Evolutionary conservation across 2,113 vertebrate genomes (phyloP), one percentile per base, ranked within the genome.

Genomic region (Apodemus speciosus): DNA sequence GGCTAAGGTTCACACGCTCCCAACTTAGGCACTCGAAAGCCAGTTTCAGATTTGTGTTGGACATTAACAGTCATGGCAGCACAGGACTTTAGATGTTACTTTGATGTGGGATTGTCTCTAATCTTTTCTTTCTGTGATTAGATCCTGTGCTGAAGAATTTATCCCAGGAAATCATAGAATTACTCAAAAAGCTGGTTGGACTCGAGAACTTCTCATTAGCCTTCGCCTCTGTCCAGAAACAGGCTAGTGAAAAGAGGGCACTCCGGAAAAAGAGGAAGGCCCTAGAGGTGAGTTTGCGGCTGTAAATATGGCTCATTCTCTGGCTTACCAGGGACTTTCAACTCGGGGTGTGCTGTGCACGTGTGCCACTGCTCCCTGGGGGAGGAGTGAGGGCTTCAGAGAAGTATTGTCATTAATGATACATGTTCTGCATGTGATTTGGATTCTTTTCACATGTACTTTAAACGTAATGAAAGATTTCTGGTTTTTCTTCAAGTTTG

Each of bases 61-160:
- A 10, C 56, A n/a, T 51, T 56, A 66, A 85, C 38, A 53, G 27
- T n/a, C 15, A 84, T 60, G 15, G 16, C 64, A 66, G 38, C 13
- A 7, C 20, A 9, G 10, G 32, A 71, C 27, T 91, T 88, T 30
- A 75, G 46, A 49, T 76, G 80, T 27, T 40, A 40, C 79, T 89
- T 62, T 64, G 18, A 51, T 40, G 6, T 13, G 2, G n/a, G 13
- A n/a, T 43, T 86, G 53, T 60, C 51, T 88, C 30, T 94, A 38
- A 91, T 85, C 58, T 43, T 88, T 69, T 79, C 73, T 96, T 14
- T 95, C 10, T 94, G 30, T 95, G 64, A 58, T 69, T 95, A 99
- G 99, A 99, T 97, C 99, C 99, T 93, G 98, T 98, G 0, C 95
- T 99, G 94, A 99, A 99, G 98, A 99, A 99, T 96, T 98, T 99